A percentile compares a stretch with the other conserved stretches of the same genome.
Conservation (phyloP, 2,888 invertebrate species). For the Ichneumoninae sp. region DNA sequence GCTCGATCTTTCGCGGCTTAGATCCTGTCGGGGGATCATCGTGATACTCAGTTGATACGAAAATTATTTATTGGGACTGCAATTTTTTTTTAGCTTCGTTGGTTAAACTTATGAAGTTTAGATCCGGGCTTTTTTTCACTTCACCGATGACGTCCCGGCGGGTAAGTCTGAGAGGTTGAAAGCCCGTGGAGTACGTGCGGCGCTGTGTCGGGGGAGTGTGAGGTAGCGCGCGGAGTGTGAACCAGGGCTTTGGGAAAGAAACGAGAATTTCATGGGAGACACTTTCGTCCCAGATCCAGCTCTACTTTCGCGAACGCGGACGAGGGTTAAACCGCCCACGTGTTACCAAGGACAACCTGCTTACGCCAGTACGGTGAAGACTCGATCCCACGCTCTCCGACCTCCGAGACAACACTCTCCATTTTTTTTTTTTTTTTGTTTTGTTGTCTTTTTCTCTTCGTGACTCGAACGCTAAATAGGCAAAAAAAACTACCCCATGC, state of each 20-base stretch:
- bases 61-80: slow-evolving; percentile 8
- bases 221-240: not conserved
- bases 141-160: not conserved
- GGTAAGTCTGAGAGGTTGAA: not conserved
- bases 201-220: not conserved
- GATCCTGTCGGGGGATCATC: not conserved
- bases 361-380: slow-evolving; percentile 3
- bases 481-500: not conserved
- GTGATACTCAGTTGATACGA: not conserved
- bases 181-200: not conserved
- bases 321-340: slow-evolving; percentile 42
- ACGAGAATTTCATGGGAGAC: slow-evolving; percentile 28
- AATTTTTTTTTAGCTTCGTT: not conserved
- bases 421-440: too few relatives aligned
- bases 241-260: slow-evolving; percentile 2
- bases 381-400: slow-evolving; percentile 44
- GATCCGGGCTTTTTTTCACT: not conserved
- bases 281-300: not conserved
- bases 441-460: slow-evolving; percentile 16
- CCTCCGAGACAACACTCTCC: not conserved
- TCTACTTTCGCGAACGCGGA: slow-evolving; percentile 27
- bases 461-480: slow-evolving; percentile 16
- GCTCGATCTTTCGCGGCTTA: not conserved
- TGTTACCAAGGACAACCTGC: slow-evolving; percentile 48
- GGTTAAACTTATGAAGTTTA: slow-evolving; percentile 3